Base-by-base conservation (phyloP, 2,888 invertebrate species). In the Heliconius sara region DNA sequence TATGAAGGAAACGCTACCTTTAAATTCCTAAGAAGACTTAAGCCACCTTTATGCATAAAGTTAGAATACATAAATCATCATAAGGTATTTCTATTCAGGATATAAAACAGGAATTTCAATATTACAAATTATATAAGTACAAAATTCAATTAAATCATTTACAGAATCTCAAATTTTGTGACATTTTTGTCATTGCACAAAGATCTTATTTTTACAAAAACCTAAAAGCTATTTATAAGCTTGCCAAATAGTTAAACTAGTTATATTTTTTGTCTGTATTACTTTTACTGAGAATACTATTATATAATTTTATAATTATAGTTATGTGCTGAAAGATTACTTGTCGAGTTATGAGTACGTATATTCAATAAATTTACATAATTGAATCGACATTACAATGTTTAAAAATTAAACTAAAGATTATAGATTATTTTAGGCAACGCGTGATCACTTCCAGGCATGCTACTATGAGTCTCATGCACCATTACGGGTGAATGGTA, bases 401-500 rank as follows among this genome's bases (percentile, higher is more conserved):
- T 1, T 3, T 57, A 1, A 70, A 73, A 7, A 43, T 57, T 39
- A 79, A 71, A 76, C 70, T 19, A 71, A 76, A 16, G 76, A 19
- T 19, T 57, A 80, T 76, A 75, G 34, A 70, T 77, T 72, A 70
- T 52, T 76, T 67, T 34, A 30, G 65, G 27, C 30, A 66, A 75
- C 63, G 70, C 25, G 34, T 68, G 66, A 80, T 75, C 70, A 74
- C 70, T 74, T 77, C 39, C 39, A 74, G 68, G 76, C 73, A 79
- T 66, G 34, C 78, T 79, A 63, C 67, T 79, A 80, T 72, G 77
- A 73, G 68, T 63, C 76, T 74, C 79, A 78, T 78, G 66, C 80
- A 70, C 76, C 80, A 82, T 82, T 82, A 79, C 73, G 78, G 78
- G 78, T 68, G 57, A 79, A 75, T 68, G 77, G 63, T 68, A 76